phyloP scores from a whole-genome alignment of 2,888 invertebrate species.

The Hipparchia sbordonii region DNA sequence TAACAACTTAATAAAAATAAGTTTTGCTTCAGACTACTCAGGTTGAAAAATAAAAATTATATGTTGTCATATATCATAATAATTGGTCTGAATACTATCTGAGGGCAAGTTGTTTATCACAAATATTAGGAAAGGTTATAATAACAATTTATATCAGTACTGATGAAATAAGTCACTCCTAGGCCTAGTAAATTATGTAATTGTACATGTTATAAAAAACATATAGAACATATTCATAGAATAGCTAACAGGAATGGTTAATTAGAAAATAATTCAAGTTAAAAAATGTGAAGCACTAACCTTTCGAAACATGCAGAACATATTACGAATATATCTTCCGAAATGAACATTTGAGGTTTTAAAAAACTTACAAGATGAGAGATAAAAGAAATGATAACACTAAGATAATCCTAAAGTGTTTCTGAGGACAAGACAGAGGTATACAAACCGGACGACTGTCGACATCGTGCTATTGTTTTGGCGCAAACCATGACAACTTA shows the following conservation, averaged over 20 bases:
- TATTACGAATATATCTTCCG: slow-evolving; percentile 48
- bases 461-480: slow-evolving; percentile 49
- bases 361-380: slow-evolving; percentile 57
- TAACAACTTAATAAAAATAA: neutral
- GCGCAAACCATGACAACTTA: slow-evolving; percentile 30
- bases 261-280: neutral
- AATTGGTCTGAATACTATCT: neutral
- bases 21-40: neutral
- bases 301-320: slow-evolving; percentile 75
- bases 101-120: slow-evolving; percentile 23
- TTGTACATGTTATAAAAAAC: neutral
- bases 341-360: slow-evolving; percentile 49
- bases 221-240: neutral
- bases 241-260: neutral
- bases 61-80: neutral
- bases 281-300: slow-evolving; percentile 53
- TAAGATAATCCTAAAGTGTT: slow-evolving; percentile 65
- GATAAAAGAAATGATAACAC: slow-evolving; percentile 72
- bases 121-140: slow-evolving; percentile 51
- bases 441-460: slow-evolving; percentile 46
- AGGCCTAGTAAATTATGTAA: slow-evolving; percentile 21
- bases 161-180: slow-evolving; percentile 39
- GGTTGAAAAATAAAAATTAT: neutral
- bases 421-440: slow-evolving; percentile 44
- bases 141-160: slow-evolving; percentile 52